phyloP scores from a whole-genome alignment of 2,113 vertebrate genomes.

The Trogon surrucura region DNA sequence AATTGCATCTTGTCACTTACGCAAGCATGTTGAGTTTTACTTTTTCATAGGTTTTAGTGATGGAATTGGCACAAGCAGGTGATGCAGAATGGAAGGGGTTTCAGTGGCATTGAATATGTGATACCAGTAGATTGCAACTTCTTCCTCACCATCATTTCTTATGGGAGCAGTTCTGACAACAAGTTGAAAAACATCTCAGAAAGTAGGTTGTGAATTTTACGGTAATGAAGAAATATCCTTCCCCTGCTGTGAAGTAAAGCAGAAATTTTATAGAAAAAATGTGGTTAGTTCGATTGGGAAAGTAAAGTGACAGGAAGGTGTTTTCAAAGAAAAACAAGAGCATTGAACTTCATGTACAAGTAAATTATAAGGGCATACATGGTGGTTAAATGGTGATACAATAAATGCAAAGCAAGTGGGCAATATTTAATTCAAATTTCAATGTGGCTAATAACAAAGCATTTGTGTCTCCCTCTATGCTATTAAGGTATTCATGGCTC shows the following conservation, averaged over 20 bases:
- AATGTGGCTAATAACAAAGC: neutral
- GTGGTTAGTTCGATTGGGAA: neutral
- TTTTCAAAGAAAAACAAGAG: neutral
- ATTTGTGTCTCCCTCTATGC: neutral
- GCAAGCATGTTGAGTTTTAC: neutral
- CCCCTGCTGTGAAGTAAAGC: rapidly evolving
- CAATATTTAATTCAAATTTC: conserved; percentile 2
- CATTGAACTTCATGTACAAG: neutral
- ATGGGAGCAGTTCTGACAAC: neutral
- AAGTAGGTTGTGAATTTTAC: neutral
- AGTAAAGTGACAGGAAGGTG: neutral
- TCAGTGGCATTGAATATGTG: neutral
- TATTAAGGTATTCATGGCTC: neutral
- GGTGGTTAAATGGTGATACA: neutral
- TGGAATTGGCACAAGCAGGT: neutral
- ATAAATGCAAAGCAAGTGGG: neutral
- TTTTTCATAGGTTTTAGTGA: neutral
- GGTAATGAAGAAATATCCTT: neutral
- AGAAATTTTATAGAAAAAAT: neutral
- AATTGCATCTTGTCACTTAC: neutral
- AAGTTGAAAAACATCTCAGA: neutral
- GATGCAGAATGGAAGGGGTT: neutral
- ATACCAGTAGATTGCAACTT: neutral
- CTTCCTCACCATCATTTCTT: neutral
- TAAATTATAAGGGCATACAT: neutral